Evolutionary conservation across 2,113 vertebrate species (phyloP), one percentile per base, ranked within the genome.

Genomic region (Scomber scombrus): DNA sequence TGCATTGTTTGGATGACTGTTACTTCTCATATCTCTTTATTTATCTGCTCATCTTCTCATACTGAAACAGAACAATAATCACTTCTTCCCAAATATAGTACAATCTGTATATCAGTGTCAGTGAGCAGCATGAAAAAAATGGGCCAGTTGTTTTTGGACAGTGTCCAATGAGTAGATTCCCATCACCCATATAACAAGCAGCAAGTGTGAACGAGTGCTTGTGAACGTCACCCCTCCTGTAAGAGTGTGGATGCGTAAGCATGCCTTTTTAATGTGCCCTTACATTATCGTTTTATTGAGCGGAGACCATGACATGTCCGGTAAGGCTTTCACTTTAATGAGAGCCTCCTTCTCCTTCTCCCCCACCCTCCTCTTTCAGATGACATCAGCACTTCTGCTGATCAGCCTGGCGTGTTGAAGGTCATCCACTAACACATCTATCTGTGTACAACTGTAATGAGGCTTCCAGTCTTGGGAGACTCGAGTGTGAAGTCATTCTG

Each of bases 291-390:
- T 78, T 85, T 80, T 81, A 82, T 78, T 64, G 69, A 85, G 55
- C 16, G 0, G 29, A 70, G 72, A 70, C 62, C 71, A 45, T 61
- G 47, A 57, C 49, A 58, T 26, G 63, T 78, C 71, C 63, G 15
- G 57, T 43, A 68, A 82, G 40, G 71, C 85, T 85, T 88, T 90
- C 54, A 78, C 68, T 78, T 80, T 82, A 87, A 84, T 74, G 62
- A 85, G 62, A 51, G 29, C 45, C 57, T 49, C 74, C 57, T 29
- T 62, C 54, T n/a, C 68, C 15, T 56, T 31, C 1, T 11, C 43
- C 62, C 51, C 49, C 47, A 1, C 15, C 19, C 67, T 51, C 58
- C 46, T 82, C 73, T 64, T 57, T 55, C 13, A 45, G 54, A 73
- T 85, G 70, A 86, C 71, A 72, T 79, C 81, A 81, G 50, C 63